Percentiles rank a stretch among this genome's conserved stretches.
phyloP scores from a whole-genome alignment of 1,140 invertebrate genomes.

The Danaus melanippus region DNA sequence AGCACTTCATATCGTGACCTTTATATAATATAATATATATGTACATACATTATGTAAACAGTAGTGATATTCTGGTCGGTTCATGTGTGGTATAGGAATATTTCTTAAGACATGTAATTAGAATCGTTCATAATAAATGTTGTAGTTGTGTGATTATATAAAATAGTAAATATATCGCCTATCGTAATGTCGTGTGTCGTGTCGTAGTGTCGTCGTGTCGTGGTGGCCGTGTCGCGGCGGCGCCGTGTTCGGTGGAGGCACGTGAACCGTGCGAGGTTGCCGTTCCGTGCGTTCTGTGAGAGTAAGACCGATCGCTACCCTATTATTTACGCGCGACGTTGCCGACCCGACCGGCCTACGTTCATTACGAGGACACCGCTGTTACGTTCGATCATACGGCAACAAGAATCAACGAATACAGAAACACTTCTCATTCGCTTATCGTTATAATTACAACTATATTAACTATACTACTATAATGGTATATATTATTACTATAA shows the following conservation, averaged over 20 bases:
- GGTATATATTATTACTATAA: not conserved
- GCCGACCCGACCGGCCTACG: slow-evolving; percentile 70
- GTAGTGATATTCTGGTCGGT: slow-evolving; percentile 6
- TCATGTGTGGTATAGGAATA: too few species aligned
- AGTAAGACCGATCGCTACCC: slow-evolving; percentile 68
- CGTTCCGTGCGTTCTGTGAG: slow-evolving; percentile 60
- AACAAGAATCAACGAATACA: slow-evolving; percentile 13
- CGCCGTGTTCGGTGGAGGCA: slow-evolving; percentile 44
- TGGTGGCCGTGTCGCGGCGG: slow-evolving; percentile 36
- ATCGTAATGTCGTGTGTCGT: slow-evolving; percentile 37
- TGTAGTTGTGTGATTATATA: too few species aligned
- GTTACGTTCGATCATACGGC: slow-evolving; percentile 68
- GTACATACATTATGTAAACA: slow-evolving; percentile 14
- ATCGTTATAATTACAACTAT: not conserved
- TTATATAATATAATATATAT: not conserved
- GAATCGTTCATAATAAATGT: too few species aligned
- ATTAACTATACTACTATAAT: too few species aligned
- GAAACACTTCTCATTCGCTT: not conserved
- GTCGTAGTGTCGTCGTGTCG: slow-evolving; percentile 32
- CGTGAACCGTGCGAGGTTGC: slow-evolving; percentile 51
- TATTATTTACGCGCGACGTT: slow-evolving; percentile 74
- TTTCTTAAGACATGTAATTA: too few species aligned
- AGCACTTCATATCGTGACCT: too few species aligned
- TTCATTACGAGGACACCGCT: slow-evolving; percentile 72
- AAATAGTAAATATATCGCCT: slow-evolving; percentile 55